Percentiles rank a stretch among this genome's conserved stretches.
These are phyloP conservation scores for Drosophila mayaguana DNA, from an alignment of 2,888 invertebrate genomes.

Conservation along the genomic window DNA sequence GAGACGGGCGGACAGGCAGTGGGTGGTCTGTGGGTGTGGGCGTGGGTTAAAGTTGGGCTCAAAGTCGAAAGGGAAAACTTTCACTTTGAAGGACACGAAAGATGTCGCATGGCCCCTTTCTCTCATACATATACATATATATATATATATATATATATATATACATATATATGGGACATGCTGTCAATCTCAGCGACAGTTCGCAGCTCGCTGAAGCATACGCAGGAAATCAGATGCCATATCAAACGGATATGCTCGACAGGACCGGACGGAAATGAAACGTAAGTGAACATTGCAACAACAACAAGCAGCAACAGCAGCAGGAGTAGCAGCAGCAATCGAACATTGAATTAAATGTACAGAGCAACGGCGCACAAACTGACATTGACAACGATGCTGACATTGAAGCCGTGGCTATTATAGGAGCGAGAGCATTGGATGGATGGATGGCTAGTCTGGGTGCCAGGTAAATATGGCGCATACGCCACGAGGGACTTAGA, in stretches of 20 bases:
- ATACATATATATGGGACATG: conserved; percentile 13
- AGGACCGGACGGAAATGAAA: conserved; percentile 65
- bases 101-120: conserved; percentile 21
- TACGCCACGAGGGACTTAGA: conserved; percentile 18
- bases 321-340: not conserved
- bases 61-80: conserved; percentile 60
- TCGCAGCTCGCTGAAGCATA: conserved; percentile 58
- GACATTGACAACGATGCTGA: conserved; percentile 38
- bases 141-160: not conserved
- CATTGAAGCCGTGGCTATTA: conserved; percentile 38
- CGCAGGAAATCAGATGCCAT: conserved; percentile 75
- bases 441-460: not conserved
- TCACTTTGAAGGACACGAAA: conserved; percentile 67
- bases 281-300: conserved; percentile 56
- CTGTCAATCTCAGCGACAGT: conserved; percentile 62
- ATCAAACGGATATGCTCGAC: conserved; percentile 68
- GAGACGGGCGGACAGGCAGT: not conserved
- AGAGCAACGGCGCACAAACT: not conserved
- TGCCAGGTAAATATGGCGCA: conserved; percentile 42
- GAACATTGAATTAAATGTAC: conserved; percentile 47
- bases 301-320: conserved; percentile 17
- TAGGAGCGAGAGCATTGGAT: not conserved
- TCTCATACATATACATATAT: not conserved
- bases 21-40: not conserved
- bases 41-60: conserved; percentile 15